Evolutionary conservation across 2,888 invertebrate species (phyloP).

Genomic region (Ophioninae sp.): DNA sequence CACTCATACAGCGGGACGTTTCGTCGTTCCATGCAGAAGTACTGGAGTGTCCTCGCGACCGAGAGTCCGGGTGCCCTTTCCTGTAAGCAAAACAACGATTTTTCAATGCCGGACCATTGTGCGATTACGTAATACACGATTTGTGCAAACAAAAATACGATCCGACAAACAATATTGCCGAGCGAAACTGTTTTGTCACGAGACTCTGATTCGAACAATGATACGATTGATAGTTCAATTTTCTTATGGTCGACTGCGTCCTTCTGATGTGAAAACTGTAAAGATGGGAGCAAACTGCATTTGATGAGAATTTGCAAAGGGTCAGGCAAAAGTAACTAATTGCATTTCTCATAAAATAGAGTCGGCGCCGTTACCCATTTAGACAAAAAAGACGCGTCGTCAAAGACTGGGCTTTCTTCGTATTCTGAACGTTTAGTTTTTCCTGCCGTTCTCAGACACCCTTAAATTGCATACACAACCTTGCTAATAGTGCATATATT

Average conservation of each 20-base stretch:
- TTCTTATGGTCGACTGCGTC: background rate
- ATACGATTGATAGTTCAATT: background rate
- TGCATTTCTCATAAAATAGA: constrained; percentile 1
- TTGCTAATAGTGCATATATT: no score
- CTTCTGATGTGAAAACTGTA: background rate
- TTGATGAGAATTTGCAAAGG: no score
- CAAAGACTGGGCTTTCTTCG: background rate
- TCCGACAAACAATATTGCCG: background rate
- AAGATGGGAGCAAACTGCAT: no score
- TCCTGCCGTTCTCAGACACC: background rate
- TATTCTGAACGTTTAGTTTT: background rate
- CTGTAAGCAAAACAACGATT: constrained; percentile 60
- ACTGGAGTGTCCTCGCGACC: constrained; percentile 53
- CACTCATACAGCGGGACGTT: constrained; percentile 51
- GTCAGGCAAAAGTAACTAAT: background rate
- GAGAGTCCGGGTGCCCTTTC: constrained; percentile 61
- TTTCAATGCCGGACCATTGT: constrained; percentile 14
- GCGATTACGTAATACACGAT: constrained; percentile 60
- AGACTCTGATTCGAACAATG: background rate
- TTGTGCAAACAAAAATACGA: background rate
- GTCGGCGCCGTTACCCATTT: no score
- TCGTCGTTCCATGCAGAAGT: constrained; percentile 55
- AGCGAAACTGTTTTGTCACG: background rate
- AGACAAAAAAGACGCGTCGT: background rate
- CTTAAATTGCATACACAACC: no score